Conservation (phyloP, 2,113 vertebrate species). For the Vanacampus margaritifer region DNA sequence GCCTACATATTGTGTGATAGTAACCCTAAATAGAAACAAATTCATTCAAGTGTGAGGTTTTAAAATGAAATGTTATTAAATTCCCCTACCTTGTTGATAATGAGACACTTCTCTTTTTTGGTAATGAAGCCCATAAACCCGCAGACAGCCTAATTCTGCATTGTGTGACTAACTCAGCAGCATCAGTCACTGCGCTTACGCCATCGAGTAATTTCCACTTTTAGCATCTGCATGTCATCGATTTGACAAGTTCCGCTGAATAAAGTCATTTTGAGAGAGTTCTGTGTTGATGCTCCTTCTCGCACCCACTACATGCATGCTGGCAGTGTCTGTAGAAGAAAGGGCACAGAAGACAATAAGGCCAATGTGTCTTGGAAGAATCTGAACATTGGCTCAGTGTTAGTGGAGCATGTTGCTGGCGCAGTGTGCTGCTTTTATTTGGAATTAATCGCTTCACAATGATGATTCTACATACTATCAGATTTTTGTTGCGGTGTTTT, state of each 20-base stretch:
- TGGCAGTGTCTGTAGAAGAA: background rate
- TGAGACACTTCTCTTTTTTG: constrained; percentile 3
- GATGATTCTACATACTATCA: background rate
- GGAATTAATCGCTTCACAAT: background rate
- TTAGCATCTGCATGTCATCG: background rate
- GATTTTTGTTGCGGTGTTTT: background rate
- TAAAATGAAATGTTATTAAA: background rate
- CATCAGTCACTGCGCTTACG: background rate
- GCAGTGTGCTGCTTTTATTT: background rate
- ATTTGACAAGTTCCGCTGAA: background rate
- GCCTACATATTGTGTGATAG: background rate
- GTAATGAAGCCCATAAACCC: constrained; percentile 6
- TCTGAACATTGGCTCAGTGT: constrained; percentile 3
- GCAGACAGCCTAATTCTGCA: background rate
- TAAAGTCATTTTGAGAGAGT: background rate
- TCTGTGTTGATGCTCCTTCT: background rate
- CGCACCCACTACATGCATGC: background rate
- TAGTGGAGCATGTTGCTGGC: background rate
- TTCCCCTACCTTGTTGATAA: background rate
- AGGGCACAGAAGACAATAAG: background rate
- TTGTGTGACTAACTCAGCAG: background rate
- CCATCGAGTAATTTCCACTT: background rate
- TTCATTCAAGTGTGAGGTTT: background rate
- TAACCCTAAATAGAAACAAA: background rate
- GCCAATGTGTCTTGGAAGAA: background rate